These are phyloP conservation scores for Hippopotamus amphibius DNA, from an alignment of 2,113 vertebrate species.

Conservation along the genomic window DNA sequence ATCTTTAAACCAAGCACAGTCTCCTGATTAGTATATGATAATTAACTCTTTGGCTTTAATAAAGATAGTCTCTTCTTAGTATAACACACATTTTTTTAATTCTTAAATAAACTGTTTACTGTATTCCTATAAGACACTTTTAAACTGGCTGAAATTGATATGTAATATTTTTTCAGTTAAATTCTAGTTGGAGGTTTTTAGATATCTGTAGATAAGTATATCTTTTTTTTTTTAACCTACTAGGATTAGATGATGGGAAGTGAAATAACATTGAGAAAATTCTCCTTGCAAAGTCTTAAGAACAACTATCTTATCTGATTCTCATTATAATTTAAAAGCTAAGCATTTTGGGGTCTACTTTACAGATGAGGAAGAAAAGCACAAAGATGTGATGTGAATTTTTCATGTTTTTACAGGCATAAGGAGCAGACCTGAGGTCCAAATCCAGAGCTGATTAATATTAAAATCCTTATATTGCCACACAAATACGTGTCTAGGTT, in stretches of 20 bases:
- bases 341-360: not conserved
- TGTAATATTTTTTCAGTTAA: not conserved
- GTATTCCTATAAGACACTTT: not conserved
- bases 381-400: not conserved
- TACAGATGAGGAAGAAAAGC: not conserved
- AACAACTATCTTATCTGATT: not conserved
- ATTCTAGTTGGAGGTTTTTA: not conserved
- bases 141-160: not conserved
- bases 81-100: not conserved
- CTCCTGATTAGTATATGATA: not conserved
- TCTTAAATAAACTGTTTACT: conserved; percentile 11
- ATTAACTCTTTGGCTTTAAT: not conserved
- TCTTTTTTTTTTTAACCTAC: not conserved
- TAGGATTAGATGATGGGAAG: not conserved
- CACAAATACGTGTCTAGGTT: not conserved
- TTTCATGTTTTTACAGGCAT: conserved; percentile 43
- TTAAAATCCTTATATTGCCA: not conserved
- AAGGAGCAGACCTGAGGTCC: accelerated
- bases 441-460: not conserved
- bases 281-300: not conserved
- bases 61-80: not conserved
- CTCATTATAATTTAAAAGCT: not conserved
- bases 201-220: no score
- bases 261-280: not conserved
- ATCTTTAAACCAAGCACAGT: not conserved